Evolutionary conservation across 2,113 vertebrate genomes (phyloP).

Genomic region (Gymnobelideus leadbeateri): DNA sequence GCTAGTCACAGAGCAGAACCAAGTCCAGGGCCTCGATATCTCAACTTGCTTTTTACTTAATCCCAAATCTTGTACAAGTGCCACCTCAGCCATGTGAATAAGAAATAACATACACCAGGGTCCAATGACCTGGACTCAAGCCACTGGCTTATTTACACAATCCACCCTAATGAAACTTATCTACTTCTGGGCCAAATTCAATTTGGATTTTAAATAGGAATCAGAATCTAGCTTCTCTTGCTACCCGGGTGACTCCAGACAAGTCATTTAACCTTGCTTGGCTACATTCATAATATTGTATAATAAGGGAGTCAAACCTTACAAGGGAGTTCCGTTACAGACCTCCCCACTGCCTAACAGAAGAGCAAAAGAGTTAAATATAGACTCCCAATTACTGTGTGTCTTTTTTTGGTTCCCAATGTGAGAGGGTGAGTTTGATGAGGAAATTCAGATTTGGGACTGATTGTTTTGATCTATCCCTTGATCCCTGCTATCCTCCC

Average conservation of each 20-base stretch:
- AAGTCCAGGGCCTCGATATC: background rate
- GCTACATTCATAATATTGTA: background rate
- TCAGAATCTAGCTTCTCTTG: background rate
- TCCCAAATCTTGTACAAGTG: background rate
- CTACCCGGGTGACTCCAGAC: background rate
- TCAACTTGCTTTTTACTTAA: background rate
- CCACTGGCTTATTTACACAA: background rate
- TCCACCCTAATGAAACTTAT: background rate
- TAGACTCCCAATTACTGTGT: background rate
- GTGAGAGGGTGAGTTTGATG: background rate
- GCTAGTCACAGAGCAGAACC: background rate
- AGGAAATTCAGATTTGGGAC: background rate
- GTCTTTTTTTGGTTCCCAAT: background rate
- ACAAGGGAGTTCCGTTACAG: background rate
- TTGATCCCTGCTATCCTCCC: background rate
- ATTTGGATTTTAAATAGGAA: background rate
- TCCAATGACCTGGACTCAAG: background rate
- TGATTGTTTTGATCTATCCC: background rate
- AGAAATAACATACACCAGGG: background rate
- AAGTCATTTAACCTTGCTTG: background rate
- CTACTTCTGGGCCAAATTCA: background rate
- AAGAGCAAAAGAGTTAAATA: background rate
- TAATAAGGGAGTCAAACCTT: background rate
- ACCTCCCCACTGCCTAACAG: background rate
- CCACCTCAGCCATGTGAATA: background rate